Evolutionary conservation across 2,113 vertebrate genomes (phyloP).

Genomic region (Oncorhynchus kisutch): DNA sequence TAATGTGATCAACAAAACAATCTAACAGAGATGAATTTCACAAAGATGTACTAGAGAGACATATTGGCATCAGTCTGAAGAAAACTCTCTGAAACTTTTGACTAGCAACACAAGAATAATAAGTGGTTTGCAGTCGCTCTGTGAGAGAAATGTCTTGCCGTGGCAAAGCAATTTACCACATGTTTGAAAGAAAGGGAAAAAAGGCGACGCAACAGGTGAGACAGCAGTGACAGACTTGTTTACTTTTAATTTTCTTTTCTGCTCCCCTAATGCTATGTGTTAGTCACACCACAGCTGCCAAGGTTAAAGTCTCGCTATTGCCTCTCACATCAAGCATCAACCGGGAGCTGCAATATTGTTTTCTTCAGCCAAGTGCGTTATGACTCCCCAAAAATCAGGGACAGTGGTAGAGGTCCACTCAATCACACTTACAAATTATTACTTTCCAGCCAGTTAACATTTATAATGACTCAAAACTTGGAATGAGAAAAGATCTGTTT

Average conservation of each 20-base stretch:
- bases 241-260: constrained; percentile 45
- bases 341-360: not conserved
- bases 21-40: too few relatives aligned
- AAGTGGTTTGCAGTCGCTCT: not conserved
- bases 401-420: not conserved
- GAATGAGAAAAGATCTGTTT: too few relatives aligned
- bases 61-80: not conserved
- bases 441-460: too few relatives aligned
- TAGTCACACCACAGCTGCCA: constrained; percentile 34
- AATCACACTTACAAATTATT: not conserved
- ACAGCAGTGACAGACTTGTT: constrained; percentile 45
- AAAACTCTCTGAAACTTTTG: not conserved
- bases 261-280: constrained; percentile 36
- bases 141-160: constrained; percentile 15
- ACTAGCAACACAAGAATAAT: too few relatives aligned
- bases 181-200: constrained; percentile 10
- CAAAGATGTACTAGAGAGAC: too few relatives aligned
- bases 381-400: not conserved
- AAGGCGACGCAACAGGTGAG: constrained; percentile 21
- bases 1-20: too few relatives aligned
- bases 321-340: constrained; percentile 15
- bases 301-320: constrained; percentile 2
- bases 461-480: not conserved
- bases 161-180: constrained; percentile 37
- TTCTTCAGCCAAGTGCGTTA: not conserved